phyloP scores from a whole-genome alignment of 2,113 vertebrate genomes.

The Macrotus californicus region DNA sequence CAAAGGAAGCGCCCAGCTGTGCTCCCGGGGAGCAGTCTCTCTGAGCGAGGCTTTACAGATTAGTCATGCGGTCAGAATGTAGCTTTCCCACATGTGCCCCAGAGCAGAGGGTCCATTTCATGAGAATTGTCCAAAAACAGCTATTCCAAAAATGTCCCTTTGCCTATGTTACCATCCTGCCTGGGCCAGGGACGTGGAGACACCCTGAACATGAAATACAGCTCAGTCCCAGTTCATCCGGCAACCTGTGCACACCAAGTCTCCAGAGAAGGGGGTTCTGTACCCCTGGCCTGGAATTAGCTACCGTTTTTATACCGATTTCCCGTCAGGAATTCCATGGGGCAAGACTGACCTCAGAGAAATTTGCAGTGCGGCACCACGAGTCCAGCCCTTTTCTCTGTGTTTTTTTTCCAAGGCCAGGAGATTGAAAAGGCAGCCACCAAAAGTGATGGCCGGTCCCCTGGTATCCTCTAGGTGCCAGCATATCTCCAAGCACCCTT shows the following conservation, averaged over 20 bases:
- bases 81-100: conserved; percentile 69
- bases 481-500: not conserved
- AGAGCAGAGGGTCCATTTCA: conserved; percentile 38
- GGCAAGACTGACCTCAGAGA: not conserved
- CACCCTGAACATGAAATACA: conserved; percentile 69
- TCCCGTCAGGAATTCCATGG: not conserved
- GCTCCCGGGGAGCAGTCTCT: conserved; percentile 59
- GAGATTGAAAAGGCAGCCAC: not conserved
- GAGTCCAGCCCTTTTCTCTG: not conserved
- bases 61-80: conserved; percentile 66
- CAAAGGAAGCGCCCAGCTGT: conserved; percentile 67
- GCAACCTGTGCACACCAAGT: conserved; percentile 28
- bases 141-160: conserved; percentile 70
- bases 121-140: conserved; percentile 60
- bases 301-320: conserved; percentile 22
- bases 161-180: conserved; percentile 62
- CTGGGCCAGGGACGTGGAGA: conserved; percentile 58
- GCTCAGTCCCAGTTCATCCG: conserved; percentile 33
- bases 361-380: not conserved
- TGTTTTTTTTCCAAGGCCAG: not conserved
- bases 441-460: not conserved
- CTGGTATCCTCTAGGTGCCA: not conserved
- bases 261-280: conserved; percentile 57
- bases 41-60: conserved; percentile 69
- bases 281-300: conserved; percentile 45